Base-by-base conservation (phyloP, 2,797 vertebrate genomes). In the Alexandromys oeconomus region DNA sequence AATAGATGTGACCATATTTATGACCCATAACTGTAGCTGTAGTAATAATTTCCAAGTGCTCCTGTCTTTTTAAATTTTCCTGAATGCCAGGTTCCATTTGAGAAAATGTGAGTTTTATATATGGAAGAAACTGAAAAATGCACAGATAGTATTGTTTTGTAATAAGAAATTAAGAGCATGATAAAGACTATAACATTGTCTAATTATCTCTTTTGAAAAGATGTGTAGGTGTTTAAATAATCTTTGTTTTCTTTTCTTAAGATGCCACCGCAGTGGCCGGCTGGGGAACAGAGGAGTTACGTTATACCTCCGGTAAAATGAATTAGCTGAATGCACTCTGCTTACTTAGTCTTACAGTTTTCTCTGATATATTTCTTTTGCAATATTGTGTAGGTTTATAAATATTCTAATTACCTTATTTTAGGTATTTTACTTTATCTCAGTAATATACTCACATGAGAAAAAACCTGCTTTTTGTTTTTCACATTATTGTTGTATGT, bases 231-330 rank as follows among this genome's bases (percentile, higher is more conserved):
- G 67, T 67, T 91, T 95, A 71, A 94, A 59, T 94, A 87, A 84
- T 74, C 78, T 71, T 65, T 74, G 8, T 93, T 69, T 63, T 59
- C 57, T 89, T 96, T 81, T 87, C 29, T 97, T 98, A 48, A 99
- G 98, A 97, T 98, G 91, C 97, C 98, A 97, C 98, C 98, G 13
- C 99, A 98, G 0, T 99, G 98, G 98, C 21, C 98, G 98, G 67
- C 97, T 96, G 98, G 98, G 40, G 98, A 99, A 63, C 99, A 98
- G 93, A 98, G 98, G 97, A 98, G 97, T 96, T 99, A 98, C 0
- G 96, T 99, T 84, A 87, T 98, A 27, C 98, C 98, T 97, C 98
- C 97, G 98, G 98, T 99, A 98, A 98, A 98, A 93, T 54, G 86
- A 91, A 82, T n/a, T 43, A 77, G 10, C 88, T 76, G 80, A 94